Percentiles rank a stretch among this genome's conserved stretches.
Conservation (phyloP, 2,888 invertebrate genomes). For the Caradrina clavipalpis region DNA sequence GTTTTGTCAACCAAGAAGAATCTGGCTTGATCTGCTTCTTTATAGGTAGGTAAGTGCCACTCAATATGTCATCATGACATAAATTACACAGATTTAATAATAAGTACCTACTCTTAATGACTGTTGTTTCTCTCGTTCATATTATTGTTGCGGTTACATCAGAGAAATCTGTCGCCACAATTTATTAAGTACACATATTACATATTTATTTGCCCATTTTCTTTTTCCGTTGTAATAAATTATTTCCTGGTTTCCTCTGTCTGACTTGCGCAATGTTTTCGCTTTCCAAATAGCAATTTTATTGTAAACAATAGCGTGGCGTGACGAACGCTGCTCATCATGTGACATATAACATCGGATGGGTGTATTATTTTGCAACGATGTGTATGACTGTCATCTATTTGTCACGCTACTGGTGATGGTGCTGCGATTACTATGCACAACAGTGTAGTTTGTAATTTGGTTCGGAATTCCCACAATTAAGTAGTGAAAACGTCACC, state of each 20-base stretch:
- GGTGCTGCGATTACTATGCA: constrained; percentile 40
- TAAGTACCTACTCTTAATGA: not conserved
- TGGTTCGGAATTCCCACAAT: not conserved
- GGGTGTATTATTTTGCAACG: constrained; percentile 66
- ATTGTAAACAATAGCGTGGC: constrained; percentile 65
- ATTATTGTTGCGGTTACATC: not conserved
- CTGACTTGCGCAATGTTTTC: constrained; percentile 57
- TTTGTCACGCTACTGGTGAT: constrained; percentile 66
- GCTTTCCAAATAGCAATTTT: constrained; percentile 64
- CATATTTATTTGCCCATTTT: constrained; percentile 36
- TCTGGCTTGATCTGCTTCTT: no score
- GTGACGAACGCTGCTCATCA: constrained; percentile 66
- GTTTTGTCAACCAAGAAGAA: no score
- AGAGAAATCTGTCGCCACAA: constrained; percentile 11
- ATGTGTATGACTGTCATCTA: constrained; percentile 54
- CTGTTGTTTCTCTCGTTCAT: not conserved
- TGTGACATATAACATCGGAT: constrained; percentile 62
- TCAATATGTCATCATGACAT: no score
- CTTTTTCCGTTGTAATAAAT: constrained; percentile 28
- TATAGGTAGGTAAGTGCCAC: no score
- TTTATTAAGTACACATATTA: constrained; percentile 14
- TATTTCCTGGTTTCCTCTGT: constrained; percentile 43
- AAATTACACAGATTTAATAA: not conserved
- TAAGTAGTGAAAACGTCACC: not conserved
- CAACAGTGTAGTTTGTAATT: constrained; percentile 14